Conservation (phyloP, 2,113 vertebrate species). For the Eolophus roseicapilla region DNA sequence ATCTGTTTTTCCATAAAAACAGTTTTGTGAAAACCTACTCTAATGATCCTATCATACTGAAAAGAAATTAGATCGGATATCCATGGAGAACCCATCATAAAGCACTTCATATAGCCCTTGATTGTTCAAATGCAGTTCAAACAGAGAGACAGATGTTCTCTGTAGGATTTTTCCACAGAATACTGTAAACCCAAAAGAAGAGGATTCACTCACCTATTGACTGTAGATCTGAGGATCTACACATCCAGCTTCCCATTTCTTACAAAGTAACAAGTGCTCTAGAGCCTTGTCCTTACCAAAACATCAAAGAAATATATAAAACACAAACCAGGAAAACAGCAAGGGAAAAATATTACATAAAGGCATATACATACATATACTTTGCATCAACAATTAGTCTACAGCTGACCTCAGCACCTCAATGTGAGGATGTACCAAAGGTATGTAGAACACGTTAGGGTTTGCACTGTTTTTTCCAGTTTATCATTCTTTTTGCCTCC, state of each 20-base stretch:
- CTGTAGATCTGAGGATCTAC: background rate
- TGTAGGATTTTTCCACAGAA: background rate
- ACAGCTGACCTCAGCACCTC: background rate
- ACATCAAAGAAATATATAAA: background rate
- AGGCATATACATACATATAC: background rate
- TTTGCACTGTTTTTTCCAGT: background rate
- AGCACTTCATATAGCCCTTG: background rate
- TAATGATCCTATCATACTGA: background rate
- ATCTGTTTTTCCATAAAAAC: constrained; percentile 1
- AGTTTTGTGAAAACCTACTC: background rate
- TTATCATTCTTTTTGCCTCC: background rate
- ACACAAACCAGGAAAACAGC: background rate
- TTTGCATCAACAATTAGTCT: background rate
- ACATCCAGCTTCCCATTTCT: background rate
- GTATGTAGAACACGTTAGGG: background rate
- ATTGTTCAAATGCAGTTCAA: background rate
- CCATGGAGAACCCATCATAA: background rate
- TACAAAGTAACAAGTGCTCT: background rate
- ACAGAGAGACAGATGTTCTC: background rate
- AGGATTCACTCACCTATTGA: background rate
- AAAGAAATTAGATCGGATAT: constrained; percentile 6
- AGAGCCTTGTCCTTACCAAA: background rate
- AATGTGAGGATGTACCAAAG: background rate
- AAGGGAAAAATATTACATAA: background rate
- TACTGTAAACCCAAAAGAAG: background rate